Conservation (phyloP, 64 coral and sea anemone genomes). For the Actinia equina region DNA sequence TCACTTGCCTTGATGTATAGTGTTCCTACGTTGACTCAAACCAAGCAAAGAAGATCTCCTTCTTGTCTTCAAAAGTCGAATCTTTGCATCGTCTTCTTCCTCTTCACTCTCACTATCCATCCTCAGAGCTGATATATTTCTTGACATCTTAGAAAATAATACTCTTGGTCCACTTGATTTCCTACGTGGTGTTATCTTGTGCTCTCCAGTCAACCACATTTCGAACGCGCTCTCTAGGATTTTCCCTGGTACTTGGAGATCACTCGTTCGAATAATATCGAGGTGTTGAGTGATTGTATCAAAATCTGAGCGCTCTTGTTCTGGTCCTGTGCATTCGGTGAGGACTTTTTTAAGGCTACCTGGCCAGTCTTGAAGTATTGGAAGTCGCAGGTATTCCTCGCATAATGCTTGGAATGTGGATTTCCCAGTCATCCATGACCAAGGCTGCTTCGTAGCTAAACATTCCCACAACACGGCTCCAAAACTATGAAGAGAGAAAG, state of each 20-base stretch:
- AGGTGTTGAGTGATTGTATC: slow-evolving; percentile 20
- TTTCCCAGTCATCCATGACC: slow-evolving; percentile 68
- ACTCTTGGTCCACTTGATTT: neutral
- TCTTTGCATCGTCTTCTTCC: neutral
- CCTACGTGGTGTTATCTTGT: neutral
- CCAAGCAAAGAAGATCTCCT: neutral
- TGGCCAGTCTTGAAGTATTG: slow-evolving; percentile 72
- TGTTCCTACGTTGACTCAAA: neutral
- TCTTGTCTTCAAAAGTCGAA: neutral
- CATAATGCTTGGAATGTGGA: slow-evolving; percentile 42
- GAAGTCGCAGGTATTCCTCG: slow-evolving; percentile 23
- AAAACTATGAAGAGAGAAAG: slow-evolving; percentile 45
- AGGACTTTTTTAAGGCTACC: slow-evolving; percentile 46
- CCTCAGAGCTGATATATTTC: slow-evolving; percentile 1
- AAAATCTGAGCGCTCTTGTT: slow-evolving; percentile 37
- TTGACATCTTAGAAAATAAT: neutral
- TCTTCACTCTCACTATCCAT: slow-evolving; percentile 2
- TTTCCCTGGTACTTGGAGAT: slow-evolving; percentile 21
- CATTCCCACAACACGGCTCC: slow-evolving; percentile 82
- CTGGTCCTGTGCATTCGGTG: slow-evolving; percentile 34
- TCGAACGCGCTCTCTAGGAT: slow-evolving; percentile 45
- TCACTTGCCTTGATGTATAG: neutral
- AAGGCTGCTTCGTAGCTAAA: slow-evolving; percentile 61
- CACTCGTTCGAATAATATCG: neutral
- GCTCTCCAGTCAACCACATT: slow-evolving; percentile 14